Percentiles rank a stretch among this genome's conserved stretches.
These are phyloP conservation scores for Oligia strigilis DNA, from an alignment of 2,888 invertebrate species.

Conservation along the genomic window DNA sequence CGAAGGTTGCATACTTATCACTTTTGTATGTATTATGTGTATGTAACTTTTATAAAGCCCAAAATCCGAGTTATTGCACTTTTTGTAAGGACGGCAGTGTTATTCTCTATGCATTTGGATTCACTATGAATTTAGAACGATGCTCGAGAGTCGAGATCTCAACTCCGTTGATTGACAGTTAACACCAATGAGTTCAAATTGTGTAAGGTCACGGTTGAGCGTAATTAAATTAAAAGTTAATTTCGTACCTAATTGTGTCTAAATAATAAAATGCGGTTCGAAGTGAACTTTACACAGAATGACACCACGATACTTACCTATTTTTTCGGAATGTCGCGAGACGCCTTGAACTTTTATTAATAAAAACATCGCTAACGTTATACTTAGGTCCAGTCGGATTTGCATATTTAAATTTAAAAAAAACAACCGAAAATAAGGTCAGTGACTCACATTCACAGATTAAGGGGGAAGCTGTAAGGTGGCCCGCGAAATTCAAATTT, in stretches of 20 bases:
- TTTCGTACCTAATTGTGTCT: neutral
- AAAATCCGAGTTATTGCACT: too few relatives aligned
- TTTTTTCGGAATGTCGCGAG: neutral
- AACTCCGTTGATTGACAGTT: neutral
- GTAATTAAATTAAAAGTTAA: neutral
- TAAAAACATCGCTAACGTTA: neutral
- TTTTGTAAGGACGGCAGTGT: too few relatives aligned
- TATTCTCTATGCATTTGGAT: neutral
- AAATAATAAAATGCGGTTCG: neutral
- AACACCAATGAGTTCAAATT: conserved; percentile 7
- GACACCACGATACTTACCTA: neutral
- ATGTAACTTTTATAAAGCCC: too few relatives aligned
- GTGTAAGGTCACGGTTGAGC: neutral
- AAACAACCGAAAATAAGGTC: conserved; percentile 6
- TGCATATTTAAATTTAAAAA: conserved; percentile 1
- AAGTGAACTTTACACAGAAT: conserved; percentile 8
- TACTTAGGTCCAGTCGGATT: neutral
- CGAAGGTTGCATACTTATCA: too few relatives aligned
- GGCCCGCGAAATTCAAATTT: too few relatives aligned
- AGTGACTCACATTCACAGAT: conserved; percentile 2
- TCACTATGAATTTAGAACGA: conserved; percentile 2
- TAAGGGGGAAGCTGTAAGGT: too few relatives aligned
- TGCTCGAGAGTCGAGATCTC: too few relatives aligned
- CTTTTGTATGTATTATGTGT: too few relatives aligned
- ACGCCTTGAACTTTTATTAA: neutral